phyloP scores from a whole-genome alignment of 2,113 vertebrate genomes.

The Nesogale talazaci region DNA sequence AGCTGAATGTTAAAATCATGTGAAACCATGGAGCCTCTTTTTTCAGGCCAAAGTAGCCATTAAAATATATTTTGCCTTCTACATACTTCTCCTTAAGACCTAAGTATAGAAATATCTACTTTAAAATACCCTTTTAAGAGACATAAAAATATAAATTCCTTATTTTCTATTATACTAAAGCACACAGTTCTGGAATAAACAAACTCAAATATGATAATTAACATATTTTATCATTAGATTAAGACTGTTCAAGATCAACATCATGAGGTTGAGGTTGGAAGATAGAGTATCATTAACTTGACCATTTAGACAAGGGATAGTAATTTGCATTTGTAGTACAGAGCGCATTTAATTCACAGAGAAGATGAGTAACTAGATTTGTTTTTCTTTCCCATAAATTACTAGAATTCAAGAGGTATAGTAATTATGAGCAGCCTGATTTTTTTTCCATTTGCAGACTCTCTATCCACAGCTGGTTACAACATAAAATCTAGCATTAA shows the following conservation, averaged over 20 bases:
- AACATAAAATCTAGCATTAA: conserved; percentile 51
- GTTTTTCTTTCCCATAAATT: conserved; percentile 72
- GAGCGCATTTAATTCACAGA: conserved; percentile 71
- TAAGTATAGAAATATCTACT: background rate
- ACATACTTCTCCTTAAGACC: background rate
- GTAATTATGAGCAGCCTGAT: conserved; percentile 71
- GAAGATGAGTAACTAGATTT: conserved; percentile 69
- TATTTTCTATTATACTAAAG: conserved; percentile 45
- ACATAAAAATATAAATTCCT: conserved; percentile 37
- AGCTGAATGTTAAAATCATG: background rate
- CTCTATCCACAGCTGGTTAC: conserved; percentile 23
- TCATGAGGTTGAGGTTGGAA: conserved; percentile 36
- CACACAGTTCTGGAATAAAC: conserved; percentile 40
- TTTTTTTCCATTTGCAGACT: conserved; percentile 46
- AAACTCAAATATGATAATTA: conserved; percentile 34
- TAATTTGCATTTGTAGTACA: conserved; percentile 67
- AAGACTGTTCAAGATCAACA: conserved; percentile 55
- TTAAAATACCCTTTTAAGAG: conserved; percentile 45
- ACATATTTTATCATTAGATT: conserved; percentile 59
- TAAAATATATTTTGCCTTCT: background rate
- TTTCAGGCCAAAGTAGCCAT: background rate
- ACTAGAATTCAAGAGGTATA: conserved; percentile 66
- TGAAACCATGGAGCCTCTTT: background rate
- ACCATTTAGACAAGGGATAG: conserved; percentile 58
- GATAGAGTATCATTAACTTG: conserved; percentile 62